phyloP scores from a whole-genome alignment of 2,797 vertebrate species.

The Atherinosoma microstoma region DNA sequence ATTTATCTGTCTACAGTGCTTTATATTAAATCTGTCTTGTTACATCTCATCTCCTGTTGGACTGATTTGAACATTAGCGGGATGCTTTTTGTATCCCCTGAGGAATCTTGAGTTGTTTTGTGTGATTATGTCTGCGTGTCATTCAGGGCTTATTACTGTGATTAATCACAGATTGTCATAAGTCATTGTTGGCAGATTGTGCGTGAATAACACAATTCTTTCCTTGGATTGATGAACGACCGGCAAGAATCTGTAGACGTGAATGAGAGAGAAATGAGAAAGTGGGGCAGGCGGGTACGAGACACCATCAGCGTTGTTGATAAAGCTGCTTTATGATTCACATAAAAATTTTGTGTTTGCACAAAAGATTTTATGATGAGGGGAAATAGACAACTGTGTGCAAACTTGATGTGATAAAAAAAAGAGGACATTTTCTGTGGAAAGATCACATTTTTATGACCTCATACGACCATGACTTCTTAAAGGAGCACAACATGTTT shows the following conservation, averaged over 20 bases:
- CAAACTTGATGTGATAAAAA: neutral
- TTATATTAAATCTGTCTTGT: constrained; percentile 18
- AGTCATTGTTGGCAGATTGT: constrained; percentile 35
- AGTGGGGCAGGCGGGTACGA: constrained; percentile 14
- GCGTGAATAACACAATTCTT: constrained; percentile 33
- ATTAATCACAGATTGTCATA: constrained; percentile 36
- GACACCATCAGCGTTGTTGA: constrained; percentile 4
- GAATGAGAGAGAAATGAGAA: constrained; percentile 26
- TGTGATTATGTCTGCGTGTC: constrained; percentile 8
- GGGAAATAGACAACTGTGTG: neutral
- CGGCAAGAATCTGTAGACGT: constrained; percentile 13
- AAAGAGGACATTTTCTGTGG: neutral
- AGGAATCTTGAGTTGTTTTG: neutral
- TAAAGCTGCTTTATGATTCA: constrained; percentile 11
- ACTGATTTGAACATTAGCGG: constrained; percentile 5
- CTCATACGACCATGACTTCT: neutral
- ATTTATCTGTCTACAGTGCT: neutral
- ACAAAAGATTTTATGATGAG: constrained; percentile 4
- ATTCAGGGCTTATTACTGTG: constrained; percentile 34
- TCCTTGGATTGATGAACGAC: constrained; percentile 21
- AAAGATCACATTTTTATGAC: neutral
- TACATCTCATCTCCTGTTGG: constrained; percentile 2
- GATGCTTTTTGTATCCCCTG: neutral
- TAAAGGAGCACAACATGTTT: neutral
- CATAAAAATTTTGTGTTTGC: constrained; percentile 1